Evolutionary conservation across 2,888 invertebrate genomes (phyloP).

Genomic region (Meiosimyza platycephala): DNA sequence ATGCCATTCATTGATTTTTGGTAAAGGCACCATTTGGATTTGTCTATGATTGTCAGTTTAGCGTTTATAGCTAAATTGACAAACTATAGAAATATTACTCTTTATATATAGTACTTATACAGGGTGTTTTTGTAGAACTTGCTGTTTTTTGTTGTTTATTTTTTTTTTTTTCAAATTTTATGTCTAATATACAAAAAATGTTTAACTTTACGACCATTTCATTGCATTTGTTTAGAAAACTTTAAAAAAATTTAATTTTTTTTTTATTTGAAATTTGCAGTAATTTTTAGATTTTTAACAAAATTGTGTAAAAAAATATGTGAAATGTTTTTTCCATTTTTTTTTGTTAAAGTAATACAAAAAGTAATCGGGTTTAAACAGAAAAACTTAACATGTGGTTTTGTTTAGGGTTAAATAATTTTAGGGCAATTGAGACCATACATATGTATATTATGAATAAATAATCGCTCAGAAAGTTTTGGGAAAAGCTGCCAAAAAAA

Average conservation of each 20-base stretch:
- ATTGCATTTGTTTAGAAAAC: constrained; percentile 41
- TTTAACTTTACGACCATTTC: constrained; percentile 47
- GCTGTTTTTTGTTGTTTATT: constrained; percentile 26
- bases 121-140: constrained; percentile 32
- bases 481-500: no score
- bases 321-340: neutral
- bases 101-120: constrained; percentile 12
- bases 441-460: no score
- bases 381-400: no score
- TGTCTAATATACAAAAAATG: neutral
- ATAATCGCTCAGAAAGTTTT: no score
- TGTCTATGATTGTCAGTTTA: constrained; percentile 28
- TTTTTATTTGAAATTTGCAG: constrained; percentile 26
- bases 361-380: constrained; percentile 31
- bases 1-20: constrained; percentile 50
- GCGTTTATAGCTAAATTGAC: constrained; percentile 19
- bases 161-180: constrained; percentile 3
- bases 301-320: constrained; percentile 15
- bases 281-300: constrained; percentile 35
- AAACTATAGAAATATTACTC: constrained; percentile 15
- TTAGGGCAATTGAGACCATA: neutral
- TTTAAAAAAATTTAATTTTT: constrained; percentile 24
- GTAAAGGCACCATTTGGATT: constrained; percentile 51
- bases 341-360: constrained; percentile 31
- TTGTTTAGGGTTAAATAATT: no score